These are phyloP conservation scores for Drosophila trapezifrons DNA, from an alignment of 1,140 invertebrate genomes.

Conservation along the genomic window DNA sequence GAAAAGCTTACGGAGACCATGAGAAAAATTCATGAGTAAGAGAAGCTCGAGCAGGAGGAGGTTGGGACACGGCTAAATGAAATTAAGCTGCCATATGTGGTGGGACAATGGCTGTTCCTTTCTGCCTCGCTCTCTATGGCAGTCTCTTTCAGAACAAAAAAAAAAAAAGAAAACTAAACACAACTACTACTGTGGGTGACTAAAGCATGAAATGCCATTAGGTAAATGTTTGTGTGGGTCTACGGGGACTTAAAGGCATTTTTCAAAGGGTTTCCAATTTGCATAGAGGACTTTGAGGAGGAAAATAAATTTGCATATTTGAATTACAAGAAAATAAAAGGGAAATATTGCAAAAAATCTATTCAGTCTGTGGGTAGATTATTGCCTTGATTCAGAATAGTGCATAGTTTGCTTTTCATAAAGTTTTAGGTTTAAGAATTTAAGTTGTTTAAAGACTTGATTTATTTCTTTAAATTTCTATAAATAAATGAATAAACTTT, in stretches of 20 bases:
- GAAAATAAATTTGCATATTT: slow-evolving; percentile 23
- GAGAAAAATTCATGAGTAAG: slow-evolving; percentile 49
- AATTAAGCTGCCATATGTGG: slow-evolving; percentile 51
- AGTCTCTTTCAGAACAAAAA: background rate
- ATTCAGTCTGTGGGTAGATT: background rate
- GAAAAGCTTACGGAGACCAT: slow-evolving; percentile 44
- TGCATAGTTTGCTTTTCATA: background rate
- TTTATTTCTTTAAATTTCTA: background rate
- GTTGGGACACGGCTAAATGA: slow-evolving; percentile 37
- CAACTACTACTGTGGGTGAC: slow-evolving; percentile 19
- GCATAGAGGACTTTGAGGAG: slow-evolving; percentile 5
- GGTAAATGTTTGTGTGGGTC: slow-evolving; percentile 18
- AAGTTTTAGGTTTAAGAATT: background rate
- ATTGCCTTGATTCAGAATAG: background rate
- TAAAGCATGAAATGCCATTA: slow-evolving; percentile 18
- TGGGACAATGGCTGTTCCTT: slow-evolving; percentile 27
- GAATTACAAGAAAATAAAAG: slow-evolving; percentile 12
- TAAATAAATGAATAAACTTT: background rate
- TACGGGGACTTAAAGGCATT: slow-evolving; percentile 20
- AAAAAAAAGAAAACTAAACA: slow-evolving; percentile 10
- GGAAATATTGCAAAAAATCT: background rate
- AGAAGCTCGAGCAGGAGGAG: background rate
- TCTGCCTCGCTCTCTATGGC: too few relatives aligned
- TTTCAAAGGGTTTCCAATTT: slow-evolving; percentile 10
- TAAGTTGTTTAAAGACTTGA: background rate